phyloP scores from a whole-genome alignment of 1,140 invertebrate genomes.

The Pomacea maculata region DNA sequence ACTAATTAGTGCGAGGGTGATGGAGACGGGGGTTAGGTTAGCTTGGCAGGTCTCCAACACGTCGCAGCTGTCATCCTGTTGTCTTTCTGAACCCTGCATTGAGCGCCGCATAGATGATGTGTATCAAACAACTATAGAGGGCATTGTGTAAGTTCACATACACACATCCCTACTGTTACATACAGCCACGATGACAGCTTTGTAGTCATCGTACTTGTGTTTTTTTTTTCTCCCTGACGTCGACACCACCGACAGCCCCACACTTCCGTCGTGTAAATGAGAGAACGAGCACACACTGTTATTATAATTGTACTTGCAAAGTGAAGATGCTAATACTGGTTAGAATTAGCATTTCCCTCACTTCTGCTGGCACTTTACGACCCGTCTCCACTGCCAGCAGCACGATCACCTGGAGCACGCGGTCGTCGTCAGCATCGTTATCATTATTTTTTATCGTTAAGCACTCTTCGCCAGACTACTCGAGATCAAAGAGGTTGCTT shows the following conservation, averaged over 20 bases:
- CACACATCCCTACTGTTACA: not conserved
- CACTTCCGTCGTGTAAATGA: not conserved
- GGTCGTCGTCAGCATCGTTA: no score
- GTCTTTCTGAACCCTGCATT: not conserved
- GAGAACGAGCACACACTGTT: not conserved
- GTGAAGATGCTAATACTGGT: no score
- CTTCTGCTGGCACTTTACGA: no score
- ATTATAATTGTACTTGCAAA: not conserved
- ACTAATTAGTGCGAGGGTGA: not conserved
- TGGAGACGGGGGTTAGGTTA: not conserved
- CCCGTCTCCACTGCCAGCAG: no score
- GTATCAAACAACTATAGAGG: not conserved
- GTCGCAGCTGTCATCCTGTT: not conserved
- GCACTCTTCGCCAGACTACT: no score
- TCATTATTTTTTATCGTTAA: no score
- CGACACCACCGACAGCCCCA: not conserved
- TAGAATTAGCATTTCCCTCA: no score
- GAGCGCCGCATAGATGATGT: not conserved
- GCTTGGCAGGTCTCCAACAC: not conserved
- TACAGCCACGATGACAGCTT: no score
- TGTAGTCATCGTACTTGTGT: not conserved
- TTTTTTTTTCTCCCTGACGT: not conserved
- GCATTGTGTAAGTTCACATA: not conserved
- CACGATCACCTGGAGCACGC: no score
- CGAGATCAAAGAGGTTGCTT: no score